Conservation (phyloP, 2,113 vertebrate genomes). For the Nothoprocta pentlandii region DNA sequence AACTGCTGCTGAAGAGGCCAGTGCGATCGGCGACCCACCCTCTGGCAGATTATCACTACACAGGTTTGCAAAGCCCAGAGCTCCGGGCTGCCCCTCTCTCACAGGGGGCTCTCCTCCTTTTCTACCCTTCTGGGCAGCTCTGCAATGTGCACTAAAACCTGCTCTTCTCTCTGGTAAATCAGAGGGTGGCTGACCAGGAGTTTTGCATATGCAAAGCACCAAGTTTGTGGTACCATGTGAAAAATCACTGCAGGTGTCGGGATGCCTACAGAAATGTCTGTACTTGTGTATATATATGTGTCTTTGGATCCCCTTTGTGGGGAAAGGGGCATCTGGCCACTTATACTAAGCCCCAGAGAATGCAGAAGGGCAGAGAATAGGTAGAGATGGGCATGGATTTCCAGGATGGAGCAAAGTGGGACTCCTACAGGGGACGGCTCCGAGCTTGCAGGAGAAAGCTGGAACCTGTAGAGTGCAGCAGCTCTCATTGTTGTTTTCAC, state of each 20-base stretch:
- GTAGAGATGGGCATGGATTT: neutral
- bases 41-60: conserved; percentile 93
- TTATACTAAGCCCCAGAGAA: neutral
- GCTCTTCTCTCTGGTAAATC: neutral
- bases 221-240: fast-evolving
- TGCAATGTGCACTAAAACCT: neutral
- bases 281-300: neutral
- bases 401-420: neutral
- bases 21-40: conserved; percentile 82
- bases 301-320: neutral
- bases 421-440: neutral
- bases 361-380: neutral
- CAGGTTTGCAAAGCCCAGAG: conserved; percentile 80
- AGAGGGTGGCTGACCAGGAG: neutral
- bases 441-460: neutral
- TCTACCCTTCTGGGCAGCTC: neutral
- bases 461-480: neutral
- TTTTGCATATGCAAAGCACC: neutral
- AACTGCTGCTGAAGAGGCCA: conserved; percentile 88
- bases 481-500: neutral
- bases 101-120: neutral
- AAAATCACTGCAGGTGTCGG: neutral
- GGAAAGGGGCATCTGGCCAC: neutral
- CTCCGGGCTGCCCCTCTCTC: neutral
- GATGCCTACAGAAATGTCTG: neutral